Conservation (phyloP, 2,888 invertebrate genomes). For the Panzeria rudis region DNA sequence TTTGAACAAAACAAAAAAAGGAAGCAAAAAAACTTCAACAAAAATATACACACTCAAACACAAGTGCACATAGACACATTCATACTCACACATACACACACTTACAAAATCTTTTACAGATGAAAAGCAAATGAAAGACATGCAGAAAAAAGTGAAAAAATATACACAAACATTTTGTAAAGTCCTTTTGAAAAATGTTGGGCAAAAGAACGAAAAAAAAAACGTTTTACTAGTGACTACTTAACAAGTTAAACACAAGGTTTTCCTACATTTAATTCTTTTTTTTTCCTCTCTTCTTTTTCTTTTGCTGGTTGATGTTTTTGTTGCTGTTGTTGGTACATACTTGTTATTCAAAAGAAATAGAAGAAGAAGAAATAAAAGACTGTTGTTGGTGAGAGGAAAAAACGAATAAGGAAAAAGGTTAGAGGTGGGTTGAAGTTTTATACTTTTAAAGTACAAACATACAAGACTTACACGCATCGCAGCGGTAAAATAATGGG, state of each 20-base stretch:
- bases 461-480: slow-evolving; percentile 14
- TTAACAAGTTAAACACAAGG: slow-evolving; percentile 72
- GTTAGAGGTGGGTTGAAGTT: slow-evolving; percentile 56
- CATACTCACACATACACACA: not conserved
- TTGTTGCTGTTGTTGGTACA: slow-evolving; percentile 40
- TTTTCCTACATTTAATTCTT: slow-evolving; percentile 57
- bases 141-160: slow-evolving; percentile 9
- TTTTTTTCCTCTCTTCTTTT: slow-evolving; percentile 28
- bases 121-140: slow-evolving; percentile 62
- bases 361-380: slow-evolving; percentile 42
- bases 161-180: slow-evolving; percentile 67
- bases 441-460: slow-evolving; percentile 23
- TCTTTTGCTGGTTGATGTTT: slow-evolving; percentile 24
- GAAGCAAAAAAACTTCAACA: slow-evolving; percentile 40
- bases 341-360: slow-evolving; percentile 53
- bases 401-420: slow-evolving; percentile 26
- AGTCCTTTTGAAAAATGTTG: slow-evolving; percentile 70
- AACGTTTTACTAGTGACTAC: slow-evolving; percentile 72
- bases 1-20: slow-evolving; percentile 43
- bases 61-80: slow-evolving; percentile 4
- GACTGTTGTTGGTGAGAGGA: slow-evolving; percentile 34
- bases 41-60: slow-evolving; percentile 31
- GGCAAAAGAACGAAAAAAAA: slow-evolving; percentile 38
- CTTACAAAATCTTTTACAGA: slow-evolving; percentile 57
- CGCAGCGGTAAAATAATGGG: not conserved